A percentile compares a stretch with the other conserved stretches of the same genome.
Conservation (phyloP, 2,888 invertebrate genomes). For the Neelides folsomi region DNA sequence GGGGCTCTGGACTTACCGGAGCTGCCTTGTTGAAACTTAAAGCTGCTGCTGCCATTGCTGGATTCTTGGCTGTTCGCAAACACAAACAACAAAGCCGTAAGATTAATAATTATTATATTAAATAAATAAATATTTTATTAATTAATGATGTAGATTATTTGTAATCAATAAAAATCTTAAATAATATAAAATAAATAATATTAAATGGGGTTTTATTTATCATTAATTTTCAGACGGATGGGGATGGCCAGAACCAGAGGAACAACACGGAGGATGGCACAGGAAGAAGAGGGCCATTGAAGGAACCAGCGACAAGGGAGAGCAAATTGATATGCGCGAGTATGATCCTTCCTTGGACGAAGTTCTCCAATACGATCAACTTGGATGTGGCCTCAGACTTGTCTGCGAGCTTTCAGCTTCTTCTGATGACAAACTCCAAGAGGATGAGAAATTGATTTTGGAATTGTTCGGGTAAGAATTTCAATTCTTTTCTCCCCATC, state of each 20-base stretch:
- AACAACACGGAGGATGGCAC: slow-evolving; percentile 1
- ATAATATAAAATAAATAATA: neutral
- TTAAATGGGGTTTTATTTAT: neutral
- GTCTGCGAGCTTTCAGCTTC: slow-evolving; percentile 26
- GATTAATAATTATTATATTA: neutral
- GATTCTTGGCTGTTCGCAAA: slow-evolving; percentile 6
- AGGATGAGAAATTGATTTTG: slow-evolving; percentile 30
- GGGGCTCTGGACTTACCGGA: slow-evolving; percentile 20
- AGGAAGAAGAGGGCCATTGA: slow-evolving; percentile 11
- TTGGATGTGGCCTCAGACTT: slow-evolving; percentile 29
- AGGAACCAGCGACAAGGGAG: slow-evolving; percentile 8
- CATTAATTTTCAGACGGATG: slow-evolving; percentile 16
- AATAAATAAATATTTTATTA: no score
- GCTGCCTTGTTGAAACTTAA: slow-evolving; percentile 29
- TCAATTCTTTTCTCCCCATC: neutral
- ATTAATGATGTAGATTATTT: neutral
- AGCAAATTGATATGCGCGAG: slow-evolving; percentile 9
- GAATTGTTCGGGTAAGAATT: slow-evolving; percentile 28
- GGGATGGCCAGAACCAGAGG: slow-evolving; percentile 7
- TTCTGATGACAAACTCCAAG: slow-evolving; percentile 11
- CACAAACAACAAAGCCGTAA: slow-evolving; percentile 3
- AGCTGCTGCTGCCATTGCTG: slow-evolving; percentile 23
- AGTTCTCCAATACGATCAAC: slow-evolving; percentile 25
- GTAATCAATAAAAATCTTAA: neutral
- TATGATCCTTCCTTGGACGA: slow-evolving; percentile 28